Base-by-base conservation (phyloP, 2,797 vertebrate genomes). In the Melanotaenia parkinsoni region DNA sequence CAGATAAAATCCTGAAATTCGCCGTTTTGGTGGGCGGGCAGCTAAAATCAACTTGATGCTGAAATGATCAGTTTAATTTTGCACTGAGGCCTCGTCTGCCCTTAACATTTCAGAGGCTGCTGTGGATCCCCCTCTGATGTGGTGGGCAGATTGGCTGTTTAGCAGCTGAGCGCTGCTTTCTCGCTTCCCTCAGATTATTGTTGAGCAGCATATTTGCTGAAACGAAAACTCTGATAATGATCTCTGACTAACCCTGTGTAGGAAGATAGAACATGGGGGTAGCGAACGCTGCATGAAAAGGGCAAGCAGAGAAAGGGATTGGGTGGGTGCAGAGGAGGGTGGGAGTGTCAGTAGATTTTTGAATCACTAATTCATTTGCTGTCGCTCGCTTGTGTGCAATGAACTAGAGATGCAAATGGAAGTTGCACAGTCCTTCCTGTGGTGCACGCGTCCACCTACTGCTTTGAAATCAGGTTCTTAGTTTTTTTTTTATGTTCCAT, bases 181-280 rank as follows among this genome's bases (percentile, higher is more conserved):
- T 7, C 3, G 22, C 6, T 53, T 4, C 37, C 32, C 22, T 28
- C 40, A n/a, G 68, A 56, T 63, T 68, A 59, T 66, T 77, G 56
- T 65, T 59, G 43, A 32, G 45, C n/a, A 56, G 67, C 43, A 63
- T 65, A 66, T 45, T 47, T 14, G 40, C 68, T 63, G 74, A 56
- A 63, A 4, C 63, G 66, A 75, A 65, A 65, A 50, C n/a, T 65
- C 3, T 2, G 60, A 67, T 65, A 63, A 73, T 28, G 56, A 71
- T 82, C 72, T 66, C 62, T 85, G 88, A 86, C 80, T 81, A 76
- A 86, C 76, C 67, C 80, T n/a, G 70, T 65, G 82, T 79, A 79
- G 81, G 78, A 66, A 72, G 67, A 74, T 80, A 81, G 68, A 61
- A 37, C 33, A 26, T 13, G 22, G 40, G 43, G 30, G 32, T 13